phyloP scores from a whole-genome alignment of 1,140 invertebrate species.

The Euwallacea fornicatus region DNA sequence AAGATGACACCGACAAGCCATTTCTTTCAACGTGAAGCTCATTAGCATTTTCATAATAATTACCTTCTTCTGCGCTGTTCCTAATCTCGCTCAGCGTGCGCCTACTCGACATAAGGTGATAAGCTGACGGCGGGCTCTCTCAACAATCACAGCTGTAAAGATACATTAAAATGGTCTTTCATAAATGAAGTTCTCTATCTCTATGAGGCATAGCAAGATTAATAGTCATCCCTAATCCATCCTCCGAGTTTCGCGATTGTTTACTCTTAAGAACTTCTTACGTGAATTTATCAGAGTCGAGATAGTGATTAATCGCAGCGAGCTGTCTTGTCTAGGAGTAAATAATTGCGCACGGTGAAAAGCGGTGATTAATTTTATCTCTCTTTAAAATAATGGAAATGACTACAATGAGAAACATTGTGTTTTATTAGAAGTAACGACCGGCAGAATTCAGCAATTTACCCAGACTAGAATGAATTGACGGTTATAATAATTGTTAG shows the following conservation, averaged over 20 bases:
- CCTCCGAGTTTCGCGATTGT: neutral
- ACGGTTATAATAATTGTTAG: neutral
- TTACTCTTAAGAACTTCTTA: slow-evolving; percentile 5
- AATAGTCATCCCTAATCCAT: neutral
- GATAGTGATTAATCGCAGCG: slow-evolving; percentile 20
- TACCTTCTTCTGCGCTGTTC: neutral
- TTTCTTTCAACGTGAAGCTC: slow-evolving; percentile 27
- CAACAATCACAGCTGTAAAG: neutral
- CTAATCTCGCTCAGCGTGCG: no score
- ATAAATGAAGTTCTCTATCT: no score
- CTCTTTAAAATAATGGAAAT: slow-evolving; percentile 21
- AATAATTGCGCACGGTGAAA: slow-evolving; percentile 25
- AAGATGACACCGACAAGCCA: slow-evolving; percentile 31
- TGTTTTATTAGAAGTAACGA: slow-evolving; percentile 19
- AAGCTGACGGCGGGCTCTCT: no score
- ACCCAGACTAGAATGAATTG: neutral
- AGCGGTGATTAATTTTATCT: slow-evolving; percentile 26
- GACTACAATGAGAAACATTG: slow-evolving; percentile 25
- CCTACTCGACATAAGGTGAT: no score
- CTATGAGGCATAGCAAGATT: no score
- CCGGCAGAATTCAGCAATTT: slow-evolving; percentile 4
- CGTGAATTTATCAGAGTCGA: slow-evolving; percentile 22
- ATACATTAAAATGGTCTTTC: no score
- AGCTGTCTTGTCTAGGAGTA: slow-evolving; percentile 21
- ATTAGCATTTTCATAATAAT: slow-evolving; percentile 29